Percentiles rank a stretch among this genome's conserved stretches.
Evolutionary conservation across 2,888 invertebrate species (phyloP).

Genomic region (Zeuzera pyrina): DNA sequence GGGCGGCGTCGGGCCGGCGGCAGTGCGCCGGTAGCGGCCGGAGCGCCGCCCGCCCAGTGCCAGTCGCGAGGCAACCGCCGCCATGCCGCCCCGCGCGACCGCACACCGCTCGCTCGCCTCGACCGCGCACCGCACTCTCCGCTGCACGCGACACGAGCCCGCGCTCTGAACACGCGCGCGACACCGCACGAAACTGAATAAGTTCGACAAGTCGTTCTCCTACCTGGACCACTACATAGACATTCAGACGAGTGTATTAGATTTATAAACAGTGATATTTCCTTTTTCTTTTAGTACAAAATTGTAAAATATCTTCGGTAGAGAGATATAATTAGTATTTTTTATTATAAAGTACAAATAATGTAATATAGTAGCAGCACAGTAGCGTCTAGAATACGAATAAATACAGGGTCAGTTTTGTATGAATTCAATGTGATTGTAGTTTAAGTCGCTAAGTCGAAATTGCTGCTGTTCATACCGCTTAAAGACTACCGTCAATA

Average conservation of each 20-base stretch:
- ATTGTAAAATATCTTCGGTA: constrained; percentile 57
- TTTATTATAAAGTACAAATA: constrained; percentile 67
- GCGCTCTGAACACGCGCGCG: constrained; percentile 42
- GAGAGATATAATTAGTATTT: constrained; percentile 56
- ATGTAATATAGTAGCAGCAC: constrained; percentile 61
- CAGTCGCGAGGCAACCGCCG: constrained; percentile 39
- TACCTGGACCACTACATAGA: constrained; percentile 73
- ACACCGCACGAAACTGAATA: constrained; percentile 66
- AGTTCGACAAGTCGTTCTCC: constrained; percentile 71
- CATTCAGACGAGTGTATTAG: constrained; percentile 42
- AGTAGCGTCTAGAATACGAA: constrained; percentile 61
- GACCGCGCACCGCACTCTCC: constrained; percentile 13
- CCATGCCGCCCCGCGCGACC: constrained; percentile 29
- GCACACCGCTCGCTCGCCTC: constrained; percentile 26
- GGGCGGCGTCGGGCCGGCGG: constrained; percentile 46
- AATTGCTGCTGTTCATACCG: constrained; percentile 57
- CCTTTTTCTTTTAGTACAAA: constrained; percentile 49
- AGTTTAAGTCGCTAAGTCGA: constrained; percentile 63
- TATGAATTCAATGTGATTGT: constrained; percentile 73
- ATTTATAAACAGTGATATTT: constrained; percentile 38
- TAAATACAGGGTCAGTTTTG: constrained; percentile 73
- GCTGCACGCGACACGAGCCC: constrained; percentile 22
- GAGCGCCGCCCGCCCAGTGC: constrained; percentile 59
- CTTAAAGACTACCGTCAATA: constrained; percentile 40
- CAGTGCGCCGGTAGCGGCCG: constrained; percentile 74